Conservation (phyloP, 2,888 invertebrate species). For the Synergus gifuensis region DNA sequence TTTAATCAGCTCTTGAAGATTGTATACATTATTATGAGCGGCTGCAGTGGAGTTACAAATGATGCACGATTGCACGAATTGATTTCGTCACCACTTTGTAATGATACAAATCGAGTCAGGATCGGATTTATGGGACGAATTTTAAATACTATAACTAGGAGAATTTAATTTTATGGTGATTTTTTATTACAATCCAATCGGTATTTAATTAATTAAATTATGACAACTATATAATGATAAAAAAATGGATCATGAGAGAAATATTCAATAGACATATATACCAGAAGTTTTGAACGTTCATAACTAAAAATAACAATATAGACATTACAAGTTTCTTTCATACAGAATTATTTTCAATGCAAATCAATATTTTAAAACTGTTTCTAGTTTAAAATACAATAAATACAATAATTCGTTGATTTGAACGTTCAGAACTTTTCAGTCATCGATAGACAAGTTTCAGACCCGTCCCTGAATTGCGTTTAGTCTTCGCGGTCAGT, state of each 20-base stretch:
- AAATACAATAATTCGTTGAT: no score
- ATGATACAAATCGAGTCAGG: slow-evolving; percentile 4
- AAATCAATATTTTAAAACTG: no score
- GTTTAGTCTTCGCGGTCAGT: background rate
- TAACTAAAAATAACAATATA: no score
- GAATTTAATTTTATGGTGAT: background rate
- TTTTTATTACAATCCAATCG: background rate
- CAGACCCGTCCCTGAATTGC: slow-evolving; percentile 10
- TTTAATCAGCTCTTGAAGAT: background rate
- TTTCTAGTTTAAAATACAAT: no score
- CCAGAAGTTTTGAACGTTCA: no score
- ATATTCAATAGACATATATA: background rate
- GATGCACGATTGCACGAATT: slow-evolving; percentile 47
- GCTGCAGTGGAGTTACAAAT: slow-evolving; percentile 3
- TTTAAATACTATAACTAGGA: background rate
- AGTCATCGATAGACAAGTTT: background rate
- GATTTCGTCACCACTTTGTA: slow-evolving; percentile 49
- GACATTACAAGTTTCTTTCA: no score
- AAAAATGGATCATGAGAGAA: background rate
- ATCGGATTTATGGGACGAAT: background rate
- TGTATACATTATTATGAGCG: background rate
- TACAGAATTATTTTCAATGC: no score
- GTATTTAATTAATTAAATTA: background rate
- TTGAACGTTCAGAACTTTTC: no score
- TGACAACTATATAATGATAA: background rate